phyloP scores from a whole-genome alignment of 2,113 vertebrate species.

The Formicarius rufipectus region DNA sequence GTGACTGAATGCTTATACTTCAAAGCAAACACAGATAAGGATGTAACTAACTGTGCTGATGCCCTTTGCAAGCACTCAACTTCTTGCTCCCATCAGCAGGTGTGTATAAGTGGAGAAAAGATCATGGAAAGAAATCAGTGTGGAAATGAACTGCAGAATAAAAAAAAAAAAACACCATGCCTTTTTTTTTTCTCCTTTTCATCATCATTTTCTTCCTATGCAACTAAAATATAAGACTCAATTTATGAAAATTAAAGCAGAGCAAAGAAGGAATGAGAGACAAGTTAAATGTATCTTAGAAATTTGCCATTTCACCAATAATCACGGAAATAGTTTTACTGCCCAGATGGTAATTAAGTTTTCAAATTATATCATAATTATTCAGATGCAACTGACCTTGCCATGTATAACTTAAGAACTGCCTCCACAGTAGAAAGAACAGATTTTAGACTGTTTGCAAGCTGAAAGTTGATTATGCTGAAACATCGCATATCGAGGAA shows the following conservation, averaged over 20 bases:
- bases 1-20: not conserved
- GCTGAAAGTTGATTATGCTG: not conserved
- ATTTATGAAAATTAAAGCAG: constrained; percentile 4
- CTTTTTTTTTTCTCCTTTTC: not conserved
- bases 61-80: not conserved
- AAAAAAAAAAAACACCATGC: not conserved
- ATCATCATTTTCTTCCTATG: not conserved
- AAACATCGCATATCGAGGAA: not conserved
- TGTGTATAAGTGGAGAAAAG: not conserved
- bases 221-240: not conserved
- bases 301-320: not conserved
- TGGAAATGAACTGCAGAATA: not conserved
- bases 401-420: not conserved
- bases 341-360: constrained; percentile 18
- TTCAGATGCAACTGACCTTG: constrained; percentile 50
- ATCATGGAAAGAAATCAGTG: not conserved
- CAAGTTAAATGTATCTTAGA: not conserved
- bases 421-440: not conserved
- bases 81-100: not conserved
- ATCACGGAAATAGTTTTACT: constrained; percentile 8
- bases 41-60: not conserved
- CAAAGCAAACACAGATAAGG: not conserved
- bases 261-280: not conserved
- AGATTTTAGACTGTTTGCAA: not conserved
- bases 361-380: constrained; percentile 50